Conservation (phyloP, 2,797 vertebrate species). For the Benthosema pterotum region DNA sequence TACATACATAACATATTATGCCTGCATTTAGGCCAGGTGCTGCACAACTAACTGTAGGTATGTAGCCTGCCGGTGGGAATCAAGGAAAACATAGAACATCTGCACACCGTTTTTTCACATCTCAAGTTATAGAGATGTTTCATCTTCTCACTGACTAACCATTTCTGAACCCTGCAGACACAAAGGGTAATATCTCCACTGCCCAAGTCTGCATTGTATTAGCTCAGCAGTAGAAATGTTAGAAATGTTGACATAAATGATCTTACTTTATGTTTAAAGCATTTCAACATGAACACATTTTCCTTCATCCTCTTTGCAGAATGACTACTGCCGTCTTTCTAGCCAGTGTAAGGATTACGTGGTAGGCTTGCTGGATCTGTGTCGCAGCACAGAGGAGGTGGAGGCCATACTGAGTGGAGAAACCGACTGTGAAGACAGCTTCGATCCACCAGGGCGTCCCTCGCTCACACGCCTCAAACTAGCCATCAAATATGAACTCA, state of each 20-base stretch:
- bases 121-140: no score
- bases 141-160: no score
- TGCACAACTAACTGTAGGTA: neutral
- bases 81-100: no score
- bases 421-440: constrained; percentile 78
- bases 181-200: no score
- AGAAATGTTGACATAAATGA: no score
- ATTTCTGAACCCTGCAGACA: no score
- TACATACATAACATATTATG: constrained; percentile 14
- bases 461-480: constrained; percentile 93
- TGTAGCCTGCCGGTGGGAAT: no score
- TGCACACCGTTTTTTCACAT: no score
- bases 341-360: constrained; percentile 99
- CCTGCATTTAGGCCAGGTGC: neutral
- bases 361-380: constrained; percentile 95
- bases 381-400: constrained; percentile 97
- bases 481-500: constrained; percentile 97
- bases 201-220: no score
- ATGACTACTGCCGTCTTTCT: constrained; percentile 95
- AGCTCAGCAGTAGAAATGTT: no score
- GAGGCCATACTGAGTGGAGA: constrained; percentile 96
- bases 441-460: constrained; percentile 80
- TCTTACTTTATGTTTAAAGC: no score
- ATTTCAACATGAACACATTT: neutral
- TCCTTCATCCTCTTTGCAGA: constrained; percentile 71